Percentiles rank a stretch among this genome's conserved stretches.
phyloP scores from a whole-genome alignment of 2,797 vertebrate species.

The Helostoma temminkii region DNA sequence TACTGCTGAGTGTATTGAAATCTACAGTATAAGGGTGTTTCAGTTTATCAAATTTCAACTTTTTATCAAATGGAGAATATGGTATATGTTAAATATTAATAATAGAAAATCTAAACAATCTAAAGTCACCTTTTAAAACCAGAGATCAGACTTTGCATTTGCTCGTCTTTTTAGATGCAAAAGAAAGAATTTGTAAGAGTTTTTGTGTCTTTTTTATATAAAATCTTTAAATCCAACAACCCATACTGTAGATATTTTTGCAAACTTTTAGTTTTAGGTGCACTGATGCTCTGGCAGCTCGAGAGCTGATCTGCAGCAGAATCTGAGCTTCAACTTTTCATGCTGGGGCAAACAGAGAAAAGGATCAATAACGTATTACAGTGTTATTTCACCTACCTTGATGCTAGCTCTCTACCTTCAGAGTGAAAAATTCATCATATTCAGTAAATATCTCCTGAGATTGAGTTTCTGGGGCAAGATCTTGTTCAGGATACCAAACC shows the following conservation, averaged over 20 bases:
- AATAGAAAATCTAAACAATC: no score
- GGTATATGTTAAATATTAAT: no score
- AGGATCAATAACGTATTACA: constrained; percentile 63
- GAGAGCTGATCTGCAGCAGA: constrained; percentile 21
- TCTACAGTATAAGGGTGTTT: no score
- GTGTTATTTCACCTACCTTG: constrained; percentile 41
- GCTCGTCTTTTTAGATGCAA: background rate
- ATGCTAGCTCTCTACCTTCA: constrained; percentile 22
- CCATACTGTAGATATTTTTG: background rate
- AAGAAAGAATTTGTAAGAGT: no score
- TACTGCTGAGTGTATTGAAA: no score
- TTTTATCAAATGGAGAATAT: no score
- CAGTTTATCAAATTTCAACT: no score
- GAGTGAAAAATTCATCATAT: constrained; percentile 43
- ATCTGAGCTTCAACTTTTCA: constrained; percentile 40
- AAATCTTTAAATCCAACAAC: background rate
- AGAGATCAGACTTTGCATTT: no score
- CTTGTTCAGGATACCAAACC: constrained; percentile 3
- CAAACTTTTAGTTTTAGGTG: constrained; percentile 3
- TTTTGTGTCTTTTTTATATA: background rate
- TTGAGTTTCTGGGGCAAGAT: constrained; percentile 37
- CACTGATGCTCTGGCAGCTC: background rate
- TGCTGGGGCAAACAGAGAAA: constrained; percentile 24
- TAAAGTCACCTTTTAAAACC: no score
- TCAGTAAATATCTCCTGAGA: constrained; percentile 50